These are phyloP conservation scores for Probaryconus sp. DNA, from an alignment of 1,140 invertebrate genomes.

Conservation along the genomic window DNA sequence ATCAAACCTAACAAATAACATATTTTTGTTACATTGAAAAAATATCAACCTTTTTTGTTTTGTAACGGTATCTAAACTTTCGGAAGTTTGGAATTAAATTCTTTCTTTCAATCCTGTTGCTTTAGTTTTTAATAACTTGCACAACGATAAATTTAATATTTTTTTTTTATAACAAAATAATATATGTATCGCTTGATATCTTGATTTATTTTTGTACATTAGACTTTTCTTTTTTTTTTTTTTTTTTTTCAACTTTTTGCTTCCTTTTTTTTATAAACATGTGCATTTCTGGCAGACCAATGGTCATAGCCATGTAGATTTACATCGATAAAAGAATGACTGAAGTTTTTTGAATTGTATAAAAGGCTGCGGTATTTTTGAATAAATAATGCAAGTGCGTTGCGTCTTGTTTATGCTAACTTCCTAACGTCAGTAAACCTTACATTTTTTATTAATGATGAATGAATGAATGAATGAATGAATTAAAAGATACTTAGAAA, in stretches of 20 bases:
- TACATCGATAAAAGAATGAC: neutral
- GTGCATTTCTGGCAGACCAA: too few species aligned
- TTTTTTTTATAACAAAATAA: conserved; percentile 46
- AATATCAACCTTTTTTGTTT: too few species aligned
- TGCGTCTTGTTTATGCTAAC: conserved; percentile 15
- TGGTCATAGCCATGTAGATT: too few species aligned
- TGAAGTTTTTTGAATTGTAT: conserved; percentile 32
- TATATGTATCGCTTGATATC: conserved; percentile 38
- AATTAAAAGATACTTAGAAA: too few species aligned
- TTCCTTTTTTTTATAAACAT: too few species aligned
- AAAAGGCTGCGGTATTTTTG: conserved; percentile 46
- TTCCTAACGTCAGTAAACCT: conserved; percentile 37
- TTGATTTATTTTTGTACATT: conserved; percentile 40
- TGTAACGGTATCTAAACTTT: too few species aligned
- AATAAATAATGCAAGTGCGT: conserved; percentile 54
- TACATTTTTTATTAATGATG: too few species aligned
- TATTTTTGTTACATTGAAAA: too few species aligned
- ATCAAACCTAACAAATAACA: too few species aligned
- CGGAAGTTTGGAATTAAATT: too few species aligned
- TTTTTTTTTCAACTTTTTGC: conserved; percentile 20
- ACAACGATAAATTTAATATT: conserved; percentile 27
- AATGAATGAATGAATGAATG: too few species aligned
- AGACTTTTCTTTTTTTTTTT: conserved; percentile 7
- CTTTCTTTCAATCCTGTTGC: conserved; percentile 5
- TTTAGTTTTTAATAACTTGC: conserved; percentile 5